Evolutionary conservation across 1,140 invertebrate species (phyloP).

Genomic region (Globodera rostochiensis): DNA sequence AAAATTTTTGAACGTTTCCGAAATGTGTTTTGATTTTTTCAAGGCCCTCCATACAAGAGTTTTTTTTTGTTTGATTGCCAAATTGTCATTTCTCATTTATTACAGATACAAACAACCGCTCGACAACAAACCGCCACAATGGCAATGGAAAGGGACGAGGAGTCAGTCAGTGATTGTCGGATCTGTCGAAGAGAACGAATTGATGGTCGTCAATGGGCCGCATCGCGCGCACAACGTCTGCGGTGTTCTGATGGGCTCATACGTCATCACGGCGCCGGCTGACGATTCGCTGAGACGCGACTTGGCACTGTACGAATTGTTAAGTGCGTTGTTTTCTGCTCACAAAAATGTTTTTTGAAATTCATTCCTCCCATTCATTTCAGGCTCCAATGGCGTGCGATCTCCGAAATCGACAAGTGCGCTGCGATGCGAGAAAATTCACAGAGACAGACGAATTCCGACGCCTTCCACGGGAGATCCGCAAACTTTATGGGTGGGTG

Average conservation of each 20-base stretch:
- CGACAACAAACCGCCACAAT: too few species aligned
- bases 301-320: conserved; percentile 5
- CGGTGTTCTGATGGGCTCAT: background rate
- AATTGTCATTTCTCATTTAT: too few species aligned
- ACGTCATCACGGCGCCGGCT: background rate
- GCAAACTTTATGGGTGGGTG: conserved; percentile 9
- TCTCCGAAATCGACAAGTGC: background rate
- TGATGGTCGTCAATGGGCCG: background rate
- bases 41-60: too few species aligned
- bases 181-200: too few species aligned
- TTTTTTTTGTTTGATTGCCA: too few species aligned
- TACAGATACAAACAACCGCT: too few species aligned
- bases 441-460: background rate
- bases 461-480: conserved; percentile 14
- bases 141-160: too few species aligned
- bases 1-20: too few species aligned
- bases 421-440: background rate
- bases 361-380: background rate
- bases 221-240: conserved; percentile 10
- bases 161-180: too few species aligned
- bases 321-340: conserved; percentile 24
- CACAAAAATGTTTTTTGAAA: background rate
- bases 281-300: conserved; percentile 9
- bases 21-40: too few species aligned
- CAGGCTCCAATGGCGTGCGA: conserved; percentile 35